phyloP scores from a whole-genome alignment of 2,888 invertebrate species.

The Hydrotaea cyrtoneurina region DNA sequence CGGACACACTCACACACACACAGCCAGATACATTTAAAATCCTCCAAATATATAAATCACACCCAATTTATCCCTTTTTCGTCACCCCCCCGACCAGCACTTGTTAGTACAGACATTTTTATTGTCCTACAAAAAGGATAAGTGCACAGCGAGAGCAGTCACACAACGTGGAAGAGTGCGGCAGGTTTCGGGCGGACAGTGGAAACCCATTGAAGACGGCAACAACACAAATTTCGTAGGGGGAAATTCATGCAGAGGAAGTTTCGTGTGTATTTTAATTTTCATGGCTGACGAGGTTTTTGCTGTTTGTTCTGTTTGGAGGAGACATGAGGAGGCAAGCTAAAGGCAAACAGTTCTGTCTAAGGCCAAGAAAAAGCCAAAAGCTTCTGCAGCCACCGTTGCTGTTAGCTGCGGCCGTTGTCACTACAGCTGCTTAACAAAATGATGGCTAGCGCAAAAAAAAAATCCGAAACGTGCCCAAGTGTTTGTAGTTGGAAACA shows the following conservation, averaged over 20 bases:
- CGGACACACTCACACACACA: neutral
- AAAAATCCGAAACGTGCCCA: slow-evolving; percentile 43
- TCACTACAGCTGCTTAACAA: neutral
- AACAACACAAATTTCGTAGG: neutral
- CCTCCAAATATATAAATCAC: slow-evolving; percentile 64
- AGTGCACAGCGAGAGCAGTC: neutral
- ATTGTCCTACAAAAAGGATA: slow-evolving; percentile 15
- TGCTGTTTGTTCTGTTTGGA: neutral
- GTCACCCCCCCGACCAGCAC: neutral
- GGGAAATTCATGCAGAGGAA: slow-evolving; percentile 50
- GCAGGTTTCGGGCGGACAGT: neutral
- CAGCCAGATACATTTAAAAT: slow-evolving; percentile 11
- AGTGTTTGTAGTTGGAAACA: slow-evolving; percentile 31
- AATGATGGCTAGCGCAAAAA: slow-evolving; percentile 30
- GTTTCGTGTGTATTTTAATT: slow-evolving; percentile 32
- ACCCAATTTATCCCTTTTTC: slow-evolving; percentile 57
- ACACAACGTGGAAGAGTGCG: too few relatives aligned
- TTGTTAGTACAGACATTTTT: slow-evolving; percentile 55
- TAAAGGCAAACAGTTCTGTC: slow-evolving; percentile 23
- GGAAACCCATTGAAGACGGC: neutral
- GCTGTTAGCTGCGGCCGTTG: neutral
- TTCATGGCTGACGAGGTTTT: slow-evolving; percentile 54
- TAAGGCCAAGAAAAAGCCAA: slow-evolving; percentile 10
- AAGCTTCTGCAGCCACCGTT: neutral
- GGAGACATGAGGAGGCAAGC: neutral